A percentile compares a stretch with the other conserved stretches of the same genome.
Conservation (phyloP, 2,113 vertebrate genomes). For the Pomatostomus ruficeps region DNA sequence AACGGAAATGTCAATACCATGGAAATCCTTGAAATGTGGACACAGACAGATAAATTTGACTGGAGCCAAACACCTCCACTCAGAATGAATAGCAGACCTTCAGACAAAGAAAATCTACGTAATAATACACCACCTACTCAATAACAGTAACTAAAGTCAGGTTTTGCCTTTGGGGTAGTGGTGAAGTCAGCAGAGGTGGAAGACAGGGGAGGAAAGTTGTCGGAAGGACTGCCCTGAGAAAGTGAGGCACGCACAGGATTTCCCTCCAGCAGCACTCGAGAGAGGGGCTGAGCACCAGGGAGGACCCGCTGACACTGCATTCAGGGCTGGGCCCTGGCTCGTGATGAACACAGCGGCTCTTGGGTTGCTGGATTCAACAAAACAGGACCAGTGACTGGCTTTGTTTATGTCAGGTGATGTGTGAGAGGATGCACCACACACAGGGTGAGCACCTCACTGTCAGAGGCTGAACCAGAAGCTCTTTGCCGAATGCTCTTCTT, state of each 20-base stretch:
- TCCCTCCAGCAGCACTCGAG: neutral
- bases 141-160: neutral
- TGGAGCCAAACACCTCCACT: constrained; percentile 54
- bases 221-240: no score
- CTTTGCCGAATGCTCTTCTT: neutral
- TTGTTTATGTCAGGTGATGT: neutral
- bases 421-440: neutral
- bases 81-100: neutral
- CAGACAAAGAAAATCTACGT: neutral
- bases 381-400: neutral
- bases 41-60: constrained; percentile 51
- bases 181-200: neutral
- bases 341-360: rapidly evolving
- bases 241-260: no score
- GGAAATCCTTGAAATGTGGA: constrained; percentile 59
- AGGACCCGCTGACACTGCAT: rapidly evolving
- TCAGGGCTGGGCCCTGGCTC: neutral
- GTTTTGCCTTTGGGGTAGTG: neutral
- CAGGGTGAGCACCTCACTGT: neutral
- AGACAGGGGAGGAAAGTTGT: neutral
- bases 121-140: neutral
- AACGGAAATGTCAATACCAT: constrained; percentile 64
- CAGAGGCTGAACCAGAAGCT: neutral
- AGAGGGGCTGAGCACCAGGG: neutral
- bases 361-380: neutral